A percentile compares a stretch with the other conserved stretches of the same genome.
Conservation (phyloP, 2,888 invertebrate species). For the Tetrapedia diversipes region DNA sequence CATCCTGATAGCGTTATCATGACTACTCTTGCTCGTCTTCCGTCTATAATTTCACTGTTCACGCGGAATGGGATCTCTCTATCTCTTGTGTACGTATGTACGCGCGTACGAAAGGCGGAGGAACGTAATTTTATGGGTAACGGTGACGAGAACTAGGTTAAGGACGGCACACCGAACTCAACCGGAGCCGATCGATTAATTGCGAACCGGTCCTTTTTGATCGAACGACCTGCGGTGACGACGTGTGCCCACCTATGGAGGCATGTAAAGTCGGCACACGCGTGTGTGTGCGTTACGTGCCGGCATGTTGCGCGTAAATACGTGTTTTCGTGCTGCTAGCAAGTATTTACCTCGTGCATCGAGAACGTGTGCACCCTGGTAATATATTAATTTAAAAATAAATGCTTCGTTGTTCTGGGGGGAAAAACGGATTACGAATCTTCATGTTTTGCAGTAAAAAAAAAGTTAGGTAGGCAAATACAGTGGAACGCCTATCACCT, state of each 20-base stretch:
- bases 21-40: neutral
- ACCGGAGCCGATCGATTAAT: constrained; percentile 59
- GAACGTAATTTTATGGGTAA: constrained; percentile 57
- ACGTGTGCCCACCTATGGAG: constrained; percentile 1
- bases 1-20: too few species aligned
- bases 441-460: too few species aligned
- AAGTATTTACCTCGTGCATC: neutral
- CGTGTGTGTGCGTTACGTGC: too few species aligned
- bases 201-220: constrained; percentile 67
- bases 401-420: too few species aligned
- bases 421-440: too few species aligned
- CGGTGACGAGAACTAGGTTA: constrained; percentile 62
- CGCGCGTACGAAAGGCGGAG: constrained; percentile 5
- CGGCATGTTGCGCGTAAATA: neutral
- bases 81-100: too few species aligned
- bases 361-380: too few species aligned
- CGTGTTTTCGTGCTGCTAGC: neutral
- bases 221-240: constrained; percentile 35
- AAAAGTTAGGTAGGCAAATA: too few species aligned
- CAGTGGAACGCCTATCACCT: too few species aligned
- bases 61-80: constrained; percentile 39
- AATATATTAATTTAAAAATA: too few species aligned
- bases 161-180: constrained; percentile 55
- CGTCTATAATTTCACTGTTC: constrained; percentile 33
- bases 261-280: neutral